Base-by-base conservation (phyloP, 2,113 vertebrate genomes). In the Anhinga anhinga region DNA sequence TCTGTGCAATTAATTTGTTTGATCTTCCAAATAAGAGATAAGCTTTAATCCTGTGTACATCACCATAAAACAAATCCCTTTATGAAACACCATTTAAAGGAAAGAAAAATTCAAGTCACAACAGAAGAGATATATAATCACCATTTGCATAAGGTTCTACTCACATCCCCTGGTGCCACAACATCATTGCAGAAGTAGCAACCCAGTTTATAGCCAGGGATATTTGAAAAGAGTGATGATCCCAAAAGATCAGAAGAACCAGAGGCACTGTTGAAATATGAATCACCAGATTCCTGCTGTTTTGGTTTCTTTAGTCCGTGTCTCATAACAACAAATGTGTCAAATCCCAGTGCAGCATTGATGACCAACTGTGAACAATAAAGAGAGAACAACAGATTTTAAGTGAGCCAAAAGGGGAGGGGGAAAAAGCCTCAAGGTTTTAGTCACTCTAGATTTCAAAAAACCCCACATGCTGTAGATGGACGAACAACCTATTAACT, bases 121-220 rank as follows among this genome's bases (percentile, higher is more conserved):
- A 22, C 18, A 49, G 26, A 32, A 93, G 13, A 63, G 49, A 56
- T 13, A 8, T 1, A 15, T 7, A 70, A 63, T 20, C 78, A 58
- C 29, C 14, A 19, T 34, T 18, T 77, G 45, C 52, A 84, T 9
- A 56, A 78, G 11, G 45, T 44, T 90, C 32, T 77, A 98, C 99
- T 99, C 97, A 99, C 99, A 94, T 99, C 99, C 96, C 99, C 99
- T 5, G 99, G 99, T 58, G 99, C 99, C 86, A 99, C 99, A 16
- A 99, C 99, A 47, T 99, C 99, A 45, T 99, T 99, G 98, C 99
- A 99, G 98, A 99, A 99, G 95, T 99, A 99, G 97, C 99, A 99
- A 94, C 99, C 99, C 34, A 99, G 98, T 93, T 99, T 99, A 95
- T 99, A 99, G 26, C 99, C 99, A 8, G 99, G 99, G 94, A 99